Evolutionary conservation across 2,888 invertebrate genomes (phyloP).

Genomic region (Calameuta pallipes): DNA sequence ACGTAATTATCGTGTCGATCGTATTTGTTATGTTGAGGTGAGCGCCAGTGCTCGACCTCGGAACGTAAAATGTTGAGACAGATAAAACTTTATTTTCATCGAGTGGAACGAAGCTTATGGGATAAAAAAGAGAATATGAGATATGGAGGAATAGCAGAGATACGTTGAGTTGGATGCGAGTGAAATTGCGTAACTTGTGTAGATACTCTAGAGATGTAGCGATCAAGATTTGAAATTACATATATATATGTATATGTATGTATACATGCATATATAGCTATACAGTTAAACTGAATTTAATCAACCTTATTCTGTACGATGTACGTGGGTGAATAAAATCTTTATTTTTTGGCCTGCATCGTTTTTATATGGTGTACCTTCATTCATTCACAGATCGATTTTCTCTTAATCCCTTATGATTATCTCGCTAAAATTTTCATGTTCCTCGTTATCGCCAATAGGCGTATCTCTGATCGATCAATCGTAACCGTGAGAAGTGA

Average conservation of each 20-base stretch:
- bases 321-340: constrained; percentile 58
- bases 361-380: constrained; percentile 53
- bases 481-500: neutral
- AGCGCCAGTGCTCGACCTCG: neutral
- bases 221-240: constrained; percentile 37
- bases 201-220: constrained; percentile 49
- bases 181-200: constrained; percentile 30
- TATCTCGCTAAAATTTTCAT: neutral
- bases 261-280: constrained; percentile 29
- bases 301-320: constrained; percentile 60
- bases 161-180: neutral
- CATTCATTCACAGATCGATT: neutral
- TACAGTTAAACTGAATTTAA: constrained; percentile 49
- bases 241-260: constrained; percentile 29
- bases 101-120: neutral
- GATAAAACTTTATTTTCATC: constrained; percentile 8
- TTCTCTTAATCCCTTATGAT: neutral
- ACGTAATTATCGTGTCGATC: neutral
- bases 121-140: neutral
- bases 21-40: neutral
- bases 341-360: constrained; percentile 61
- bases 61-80: neutral
- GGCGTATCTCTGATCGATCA: neutral
- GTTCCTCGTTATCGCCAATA: neutral
- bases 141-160: neutral